A percentile compares a stretch with the other conserved stretches of the same genome.
Evolutionary conservation across 2,888 invertebrate genomes (phyloP).

Genomic region (Neoaliturus tenellus): DNA sequence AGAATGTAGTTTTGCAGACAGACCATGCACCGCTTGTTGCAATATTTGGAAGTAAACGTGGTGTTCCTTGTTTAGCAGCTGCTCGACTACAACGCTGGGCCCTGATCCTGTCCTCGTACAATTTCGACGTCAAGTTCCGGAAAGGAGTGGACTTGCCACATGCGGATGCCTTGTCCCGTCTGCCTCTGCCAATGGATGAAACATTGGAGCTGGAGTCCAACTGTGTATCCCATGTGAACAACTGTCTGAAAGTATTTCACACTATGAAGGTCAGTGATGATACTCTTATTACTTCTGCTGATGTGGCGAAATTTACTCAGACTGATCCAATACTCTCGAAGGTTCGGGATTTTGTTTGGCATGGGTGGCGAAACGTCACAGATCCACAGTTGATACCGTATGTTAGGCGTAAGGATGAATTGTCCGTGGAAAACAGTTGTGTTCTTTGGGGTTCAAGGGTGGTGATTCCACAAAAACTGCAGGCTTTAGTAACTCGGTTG

Average conservation of each 20-base stretch:
- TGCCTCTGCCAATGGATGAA: background rate
- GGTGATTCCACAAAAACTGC: background rate
- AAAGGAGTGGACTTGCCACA: background rate
- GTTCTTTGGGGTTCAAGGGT: conserved; percentile 43
- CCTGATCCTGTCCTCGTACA: conserved; percentile 14
- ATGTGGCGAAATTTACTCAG: background rate
- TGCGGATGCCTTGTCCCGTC: background rate
- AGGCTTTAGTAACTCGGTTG: background rate
- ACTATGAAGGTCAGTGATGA: background rate
- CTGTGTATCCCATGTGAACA: background rate
- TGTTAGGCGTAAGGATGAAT: background rate
- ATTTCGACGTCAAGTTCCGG: background rate
- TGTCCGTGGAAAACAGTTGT: conserved; percentile 1
- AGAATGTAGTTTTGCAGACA: background rate
- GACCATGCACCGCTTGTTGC: conserved; percentile 4
- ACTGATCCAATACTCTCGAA: background rate
- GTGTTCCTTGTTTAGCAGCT: conserved; percentile 27
- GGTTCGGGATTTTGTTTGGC: background rate
- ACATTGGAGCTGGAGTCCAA: background rate
- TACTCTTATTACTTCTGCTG: background rate
- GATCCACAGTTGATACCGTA: background rate
- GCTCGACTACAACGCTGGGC: conserved; percentile 43
- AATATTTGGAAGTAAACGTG: conserved; percentile 37
- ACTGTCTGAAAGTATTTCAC: background rate
- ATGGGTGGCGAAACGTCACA: background rate